A percentile compares a stretch with the other conserved stretches of the same genome.
These are phyloP conservation scores for Gymnodraco acuticeps DNA, from an alignment of 2,797 vertebrate species.

Conservation along the genomic window DNA sequence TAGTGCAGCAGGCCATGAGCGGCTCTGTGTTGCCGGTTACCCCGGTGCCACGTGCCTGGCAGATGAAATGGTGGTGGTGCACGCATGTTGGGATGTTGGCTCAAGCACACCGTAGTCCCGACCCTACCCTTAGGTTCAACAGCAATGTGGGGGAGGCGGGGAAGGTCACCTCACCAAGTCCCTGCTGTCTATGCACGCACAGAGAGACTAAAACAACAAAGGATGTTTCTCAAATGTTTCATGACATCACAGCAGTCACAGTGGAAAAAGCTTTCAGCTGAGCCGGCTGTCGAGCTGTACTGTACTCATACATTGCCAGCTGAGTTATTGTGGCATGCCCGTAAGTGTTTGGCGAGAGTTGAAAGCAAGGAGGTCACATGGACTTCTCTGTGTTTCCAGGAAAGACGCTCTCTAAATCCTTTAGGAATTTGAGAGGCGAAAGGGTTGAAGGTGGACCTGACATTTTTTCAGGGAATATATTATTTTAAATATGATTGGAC, in stretches of 20 bases:
- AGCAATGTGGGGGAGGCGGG: neutral
- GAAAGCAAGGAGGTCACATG: slow-evolving; percentile 54
- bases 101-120: slow-evolving; percentile 8
- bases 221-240: slow-evolving; percentile 2
- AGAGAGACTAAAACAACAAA: slow-evolving; percentile 17
- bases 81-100: slow-evolving; percentile 53
- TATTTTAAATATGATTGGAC: slow-evolving; percentile 22
- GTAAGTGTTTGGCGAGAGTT: slow-evolving; percentile 42
- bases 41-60: slow-evolving; percentile 32
- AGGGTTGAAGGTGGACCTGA: slow-evolving; percentile 5
- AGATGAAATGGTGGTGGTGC: slow-evolving; percentile 55
- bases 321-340: slow-evolving; percentile 35
- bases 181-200: neutral
- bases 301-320: slow-evolving; percentile 26
- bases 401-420: slow-evolving; percentile 34
- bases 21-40: slow-evolving; percentile 25
- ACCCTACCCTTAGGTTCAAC: slow-evolving; percentile 11
- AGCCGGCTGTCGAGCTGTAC: slow-evolving; percentile 24
- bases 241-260: slow-evolving; percentile 22
- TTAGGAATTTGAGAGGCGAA: slow-evolving; percentile 21
- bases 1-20: neutral
- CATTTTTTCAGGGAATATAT: slow-evolving; percentile 24
- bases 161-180: slow-evolving; percentile 37
- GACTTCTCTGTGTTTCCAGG: slow-evolving; percentile 37
- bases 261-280: slow-evolving; percentile 38